Evolutionary conservation across 1,140 invertebrate species (phyloP).

Genomic region (Macrostomum lignano): DNA sequence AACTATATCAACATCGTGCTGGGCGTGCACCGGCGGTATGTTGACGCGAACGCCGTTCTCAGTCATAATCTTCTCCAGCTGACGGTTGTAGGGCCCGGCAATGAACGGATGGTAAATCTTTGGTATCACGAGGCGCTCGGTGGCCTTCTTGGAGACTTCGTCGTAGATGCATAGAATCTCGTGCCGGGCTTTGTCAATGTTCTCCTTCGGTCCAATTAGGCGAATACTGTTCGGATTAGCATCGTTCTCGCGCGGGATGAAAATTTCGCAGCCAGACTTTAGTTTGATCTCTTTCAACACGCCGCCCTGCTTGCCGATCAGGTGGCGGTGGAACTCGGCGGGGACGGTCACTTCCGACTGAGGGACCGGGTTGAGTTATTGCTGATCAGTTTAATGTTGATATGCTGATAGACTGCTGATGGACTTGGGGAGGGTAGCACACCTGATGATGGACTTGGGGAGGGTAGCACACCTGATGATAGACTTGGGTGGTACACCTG

Average conservation of each 20-base stretch:
- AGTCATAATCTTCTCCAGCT: conserved; percentile 40
- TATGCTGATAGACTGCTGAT: no score
- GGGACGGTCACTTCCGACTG: not conserved
- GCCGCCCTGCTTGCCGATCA: conserved; percentile 1
- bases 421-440: no score
- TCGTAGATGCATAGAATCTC: conserved; percentile 43
- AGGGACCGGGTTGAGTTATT: no score
- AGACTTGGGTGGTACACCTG: no score
- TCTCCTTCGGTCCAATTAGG: not conserved
- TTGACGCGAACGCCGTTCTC: conserved; percentile 66
- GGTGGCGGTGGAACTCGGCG: not conserved
- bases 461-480: no score
- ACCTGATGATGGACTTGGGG: no score
- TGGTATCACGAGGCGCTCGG: conserved; percentile 56
- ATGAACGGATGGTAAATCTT: conserved; percentile 73
- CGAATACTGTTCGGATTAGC: not conserved
- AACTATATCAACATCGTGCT: conserved; percentile 69
- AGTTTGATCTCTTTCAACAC: not conserved
- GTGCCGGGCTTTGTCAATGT: conserved; percentile 1
- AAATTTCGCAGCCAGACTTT: not conserved
- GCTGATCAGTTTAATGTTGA: no score
- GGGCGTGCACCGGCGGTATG: conserved; percentile 60
- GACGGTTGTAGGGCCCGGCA: conserved; percentile 53
- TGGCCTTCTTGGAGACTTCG: conserved; percentile 56
- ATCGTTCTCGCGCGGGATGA: not conserved